Percentiles rank a stretch among this genome's conserved stretches.
phyloP scores from a whole-genome alignment of 30 jellyfish, hydroid and myxozoan species.

The Cassiopea xamachana region DNA sequence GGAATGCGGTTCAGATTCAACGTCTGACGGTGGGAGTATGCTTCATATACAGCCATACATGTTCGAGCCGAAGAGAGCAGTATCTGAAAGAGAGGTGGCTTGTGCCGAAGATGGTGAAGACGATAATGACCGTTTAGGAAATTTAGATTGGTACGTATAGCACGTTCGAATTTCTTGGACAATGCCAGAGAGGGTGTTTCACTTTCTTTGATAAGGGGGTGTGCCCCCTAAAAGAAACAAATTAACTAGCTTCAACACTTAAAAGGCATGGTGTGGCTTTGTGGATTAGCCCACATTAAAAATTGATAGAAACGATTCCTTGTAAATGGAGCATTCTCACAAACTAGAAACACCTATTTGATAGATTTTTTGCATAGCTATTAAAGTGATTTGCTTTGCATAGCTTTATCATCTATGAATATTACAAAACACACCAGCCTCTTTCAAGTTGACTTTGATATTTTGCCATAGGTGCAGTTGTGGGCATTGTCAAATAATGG shows the following conservation, averaged over 20 bases:
- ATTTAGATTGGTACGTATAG: constrained; percentile 31
- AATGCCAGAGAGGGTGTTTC: constrained; percentile 22
- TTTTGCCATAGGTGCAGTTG: constrained; percentile 56
- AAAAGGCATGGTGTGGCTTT: neutral
- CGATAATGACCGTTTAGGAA: constrained; percentile 34
- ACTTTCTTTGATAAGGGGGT: neutral
- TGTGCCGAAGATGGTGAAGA: neutral
- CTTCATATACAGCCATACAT: constrained; percentile 48
- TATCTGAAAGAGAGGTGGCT: constrained; percentile 35
- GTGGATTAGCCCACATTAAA: neutral
- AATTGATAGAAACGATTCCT: neutral
- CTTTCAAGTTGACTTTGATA: constrained; percentile 11
- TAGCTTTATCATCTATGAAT: neutral
- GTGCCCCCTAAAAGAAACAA: neutral
- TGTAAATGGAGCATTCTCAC: constrained; percentile 6
- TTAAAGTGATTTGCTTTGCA: constrained; percentile 16
- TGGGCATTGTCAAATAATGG: constrained; percentile 45
- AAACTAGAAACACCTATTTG: constrained; percentile 11
- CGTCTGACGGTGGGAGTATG: constrained; percentile 25
- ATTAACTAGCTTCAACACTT: neutral
- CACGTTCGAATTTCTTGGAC: constrained; percentile 7
- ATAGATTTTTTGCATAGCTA: constrained; percentile 15
- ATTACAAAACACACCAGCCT: neutral
- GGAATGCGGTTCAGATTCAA: neutral
- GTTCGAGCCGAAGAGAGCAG: constrained; percentile 44